Base-by-base conservation (phyloP, 2,113 vertebrate species). In the Equus przewalskii region DNA sequence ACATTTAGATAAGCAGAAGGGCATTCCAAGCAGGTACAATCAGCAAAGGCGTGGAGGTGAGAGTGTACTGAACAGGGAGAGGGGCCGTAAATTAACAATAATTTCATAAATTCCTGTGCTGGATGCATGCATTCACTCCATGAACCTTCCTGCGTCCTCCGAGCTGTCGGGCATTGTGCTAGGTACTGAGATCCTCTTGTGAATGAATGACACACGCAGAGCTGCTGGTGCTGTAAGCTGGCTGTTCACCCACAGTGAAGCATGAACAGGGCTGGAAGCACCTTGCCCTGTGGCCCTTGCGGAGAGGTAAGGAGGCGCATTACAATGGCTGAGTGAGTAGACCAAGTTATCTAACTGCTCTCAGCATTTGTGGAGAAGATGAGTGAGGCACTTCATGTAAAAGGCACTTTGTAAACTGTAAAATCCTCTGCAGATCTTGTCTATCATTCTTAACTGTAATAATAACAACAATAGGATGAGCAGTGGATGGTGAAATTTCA, bases 391-490 rank as follows among this genome's bases (percentile, higher is more conserved):
- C 36, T 80, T 69, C 24, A 18, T 15, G 26, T 44, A 44, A 76
- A 88, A 56, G 78, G 80, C 75, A 75, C 41, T 67, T 80, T 36
- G 75, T 84, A 60, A 88, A 72, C 78, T 73, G n/a, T 46, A 46
- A 89, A 76, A 36, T 41, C 62, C 79, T 94, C 62, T 7, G 3
- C 54, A 78, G 60, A 60, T 30, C n/a, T 33, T 91, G 56, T 15
- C 21, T 65, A 28, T 86, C 46, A 28, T 13, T 94, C 62, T 94
- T 49, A 58, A 72, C 5, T 33, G 54, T 65, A 85, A 41, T 36
- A 12, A 79, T 64, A 84, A 44, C 16, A 83, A 62, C 18, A 46
- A 5, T 1, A 72, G 33, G 64, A 41, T 21, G 33, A 67, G n/a
- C n/a, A 22, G 41, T 15, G 36, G 5, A 22, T 6, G 54, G 67